Conservation (phyloP, 2,888 invertebrate species). For the Polyommatus icarus region DNA sequence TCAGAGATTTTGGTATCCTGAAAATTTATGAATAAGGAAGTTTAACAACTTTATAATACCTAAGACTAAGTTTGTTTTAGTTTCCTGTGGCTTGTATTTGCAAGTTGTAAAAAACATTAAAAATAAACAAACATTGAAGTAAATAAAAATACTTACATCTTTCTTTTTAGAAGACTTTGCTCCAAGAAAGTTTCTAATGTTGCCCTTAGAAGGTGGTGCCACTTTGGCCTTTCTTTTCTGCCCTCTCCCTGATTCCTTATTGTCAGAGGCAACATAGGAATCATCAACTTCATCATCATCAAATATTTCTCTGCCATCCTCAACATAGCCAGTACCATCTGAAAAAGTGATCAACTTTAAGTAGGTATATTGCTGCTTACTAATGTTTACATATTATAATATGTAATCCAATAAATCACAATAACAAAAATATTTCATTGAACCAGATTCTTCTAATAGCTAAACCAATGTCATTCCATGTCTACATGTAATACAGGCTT, state of each 20-base stretch:
- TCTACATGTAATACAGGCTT: neutral
- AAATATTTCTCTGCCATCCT: slow-evolving; percentile 98
- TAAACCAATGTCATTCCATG: neutral
- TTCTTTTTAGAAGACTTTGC: slow-evolving; percentile 90
- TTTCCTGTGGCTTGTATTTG: neutral
- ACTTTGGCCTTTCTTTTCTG: slow-evolving; percentile 75
- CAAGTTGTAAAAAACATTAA: neutral
- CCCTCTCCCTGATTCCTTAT: slow-evolving; percentile 73
- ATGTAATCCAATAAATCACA: neutral
- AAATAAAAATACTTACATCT: slow-evolving; percentile 67
- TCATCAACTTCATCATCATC: slow-evolving; percentile 94
- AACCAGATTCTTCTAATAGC: too few relatives aligned
- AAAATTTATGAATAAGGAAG: slow-evolving; percentile 39
- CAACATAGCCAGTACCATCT: slow-evolving; percentile 96
- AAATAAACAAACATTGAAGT: neutral
- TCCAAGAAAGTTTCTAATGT: slow-evolving; percentile 89
- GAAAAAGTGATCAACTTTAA: slow-evolving; percentile 29
- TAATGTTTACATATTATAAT: neutral
- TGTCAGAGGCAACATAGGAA: slow-evolving; percentile 81
- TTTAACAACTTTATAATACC: neutral
- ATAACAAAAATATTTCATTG: too few relatives aligned
- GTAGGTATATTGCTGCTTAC: neutral
- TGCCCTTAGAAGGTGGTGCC: slow-evolving; percentile 81
- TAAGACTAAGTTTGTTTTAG: neutral
- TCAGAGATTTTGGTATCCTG: slow-evolving; percentile 86